A percentile compares a stretch with the other conserved stretches of the same genome.
phyloP scores from a whole-genome alignment of 2,113 vertebrate genomes.

The Chloropsis cyanopogon region DNA sequence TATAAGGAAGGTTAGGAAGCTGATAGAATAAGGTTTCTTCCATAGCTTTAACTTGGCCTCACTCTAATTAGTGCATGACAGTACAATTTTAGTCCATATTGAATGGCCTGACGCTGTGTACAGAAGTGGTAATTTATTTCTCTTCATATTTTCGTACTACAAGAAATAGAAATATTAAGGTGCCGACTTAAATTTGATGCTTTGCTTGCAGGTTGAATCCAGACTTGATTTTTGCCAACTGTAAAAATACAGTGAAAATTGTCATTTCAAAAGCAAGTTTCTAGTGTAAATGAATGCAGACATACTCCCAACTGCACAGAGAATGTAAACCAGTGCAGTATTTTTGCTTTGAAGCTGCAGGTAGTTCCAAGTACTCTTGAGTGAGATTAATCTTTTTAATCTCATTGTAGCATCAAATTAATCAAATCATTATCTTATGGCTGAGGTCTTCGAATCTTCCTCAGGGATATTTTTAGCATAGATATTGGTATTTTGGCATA shows the following conservation, averaged over 20 bases:
- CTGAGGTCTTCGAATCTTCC: background rate
- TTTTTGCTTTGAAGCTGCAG: background rate
- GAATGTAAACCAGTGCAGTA: background rate
- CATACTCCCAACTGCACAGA: background rate
- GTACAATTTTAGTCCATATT: background rate
- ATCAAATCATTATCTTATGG: background rate
- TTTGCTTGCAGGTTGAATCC: background rate
- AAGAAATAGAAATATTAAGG: background rate
- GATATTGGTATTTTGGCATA: background rate
- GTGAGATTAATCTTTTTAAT: background rate
- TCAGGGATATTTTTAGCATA: background rate
- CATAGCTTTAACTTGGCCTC: background rate
- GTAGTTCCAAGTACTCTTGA: background rate
- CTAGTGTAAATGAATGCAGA: background rate
- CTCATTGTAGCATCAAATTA: background rate
- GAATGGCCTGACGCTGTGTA: background rate
- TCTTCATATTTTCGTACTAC: background rate
- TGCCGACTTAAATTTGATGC: background rate
- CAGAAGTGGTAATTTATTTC: background rate
- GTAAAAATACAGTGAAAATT: background rate
- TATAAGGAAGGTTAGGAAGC: background rate
- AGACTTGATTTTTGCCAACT: background rate
- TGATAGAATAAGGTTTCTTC: background rate
- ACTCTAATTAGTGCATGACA: background rate
- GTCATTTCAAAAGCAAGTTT: background rate